Evolutionary conservation across 2,113 vertebrate genomes (phyloP).

Genomic region (Hypocryptadius cinnamomeus): DNA sequence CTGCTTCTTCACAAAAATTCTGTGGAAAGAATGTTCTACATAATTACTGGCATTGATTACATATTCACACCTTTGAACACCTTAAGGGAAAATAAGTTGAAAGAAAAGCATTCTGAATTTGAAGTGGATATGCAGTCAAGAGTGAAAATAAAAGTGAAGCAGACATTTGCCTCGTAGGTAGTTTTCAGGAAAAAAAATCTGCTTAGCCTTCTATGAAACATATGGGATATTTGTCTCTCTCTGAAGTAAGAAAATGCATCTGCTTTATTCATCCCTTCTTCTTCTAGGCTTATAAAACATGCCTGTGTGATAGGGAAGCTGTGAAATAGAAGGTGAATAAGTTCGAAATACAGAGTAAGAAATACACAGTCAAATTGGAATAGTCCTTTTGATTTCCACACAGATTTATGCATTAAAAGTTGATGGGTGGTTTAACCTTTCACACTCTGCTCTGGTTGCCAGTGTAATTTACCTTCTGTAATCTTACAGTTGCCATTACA

Average conservation of each 20-base stretch:
- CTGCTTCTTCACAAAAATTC: not conserved
- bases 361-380: not conserved
- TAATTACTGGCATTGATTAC: slow-evolving; percentile 8
- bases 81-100: slow-evolving; percentile 7
- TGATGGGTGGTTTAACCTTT: not conserved
- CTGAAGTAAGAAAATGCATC: slow-evolving; percentile 9
- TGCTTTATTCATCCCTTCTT: not conserved
- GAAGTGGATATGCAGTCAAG: slow-evolving; percentile 1
- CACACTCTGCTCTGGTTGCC: not conserved
- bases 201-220: not conserved
- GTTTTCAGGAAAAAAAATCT: slow-evolving; percentile 7
- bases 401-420: not conserved
- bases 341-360: not conserved
- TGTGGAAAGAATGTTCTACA: not conserved
- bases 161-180: slow-evolving; percentile 11
- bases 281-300: not conserved
- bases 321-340: not conserved
- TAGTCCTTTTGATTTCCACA: not conserved
- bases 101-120: slow-evolving; percentile 34
- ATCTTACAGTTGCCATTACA: not conserved
- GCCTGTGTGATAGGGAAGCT: not conserved
- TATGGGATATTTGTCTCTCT: slow-evolving; percentile 15
- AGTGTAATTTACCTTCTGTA: rapidly evolving
- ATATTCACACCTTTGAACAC: slow-evolving; percentile 12
- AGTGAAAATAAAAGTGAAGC: slow-evolving; percentile 22